A percentile compares a stretch with the other conserved stretches of the same genome.
These are phyloP conservation scores for Ormia ochracea DNA, from an alignment of 2,888 invertebrate genomes.

Conservation along the genomic window DNA sequence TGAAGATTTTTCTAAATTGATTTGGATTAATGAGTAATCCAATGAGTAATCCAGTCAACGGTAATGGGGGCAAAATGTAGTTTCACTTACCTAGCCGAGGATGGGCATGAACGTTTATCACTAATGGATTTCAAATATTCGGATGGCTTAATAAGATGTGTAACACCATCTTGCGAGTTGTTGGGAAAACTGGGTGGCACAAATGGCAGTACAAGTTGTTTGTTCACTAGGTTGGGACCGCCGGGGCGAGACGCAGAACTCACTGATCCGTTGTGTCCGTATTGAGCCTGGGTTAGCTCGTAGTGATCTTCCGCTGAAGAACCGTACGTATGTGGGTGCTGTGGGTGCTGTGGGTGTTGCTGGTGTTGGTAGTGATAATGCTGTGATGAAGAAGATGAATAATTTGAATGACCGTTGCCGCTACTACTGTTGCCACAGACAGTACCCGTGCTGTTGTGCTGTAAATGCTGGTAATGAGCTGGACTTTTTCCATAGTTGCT, in stretches of 20 bases:
- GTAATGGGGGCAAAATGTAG: background rate
- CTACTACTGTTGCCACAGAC: constrained; percentile 57
- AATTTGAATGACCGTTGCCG: constrained; percentile 51
- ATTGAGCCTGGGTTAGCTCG: constrained; percentile 73
- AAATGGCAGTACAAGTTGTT: constrained; percentile 91
- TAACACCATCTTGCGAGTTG: constrained; percentile 82
- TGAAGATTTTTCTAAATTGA: constrained; percentile 21
- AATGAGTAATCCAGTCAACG: constrained; percentile 42
- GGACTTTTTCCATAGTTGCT: constrained; percentile 56
- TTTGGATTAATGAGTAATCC: constrained; percentile 60
- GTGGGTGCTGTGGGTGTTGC: constrained; percentile 65
- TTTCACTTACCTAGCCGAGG: constrained; percentile 77
- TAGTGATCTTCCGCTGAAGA: constrained; percentile 74
- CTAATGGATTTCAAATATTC: constrained; percentile 93
- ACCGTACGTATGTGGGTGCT: constrained; percentile 68
- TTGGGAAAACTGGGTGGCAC: constrained; percentile 93
- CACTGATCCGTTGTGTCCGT: constrained; percentile 69
- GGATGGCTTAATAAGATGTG: constrained; percentile 93
- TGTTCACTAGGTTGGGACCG: constrained; percentile 85
- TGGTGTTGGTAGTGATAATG: constrained; percentile 65
- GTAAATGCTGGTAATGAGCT: constrained; percentile 58
- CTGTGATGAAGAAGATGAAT: constrained; percentile 59
- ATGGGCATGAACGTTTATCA: constrained; percentile 78
- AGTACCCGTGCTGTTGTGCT: constrained; percentile 55
- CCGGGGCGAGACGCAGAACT: constrained; percentile 70